Base-by-base conservation (phyloP, 2,888 invertebrate species). In the Cistogaster globosa region DNA sequence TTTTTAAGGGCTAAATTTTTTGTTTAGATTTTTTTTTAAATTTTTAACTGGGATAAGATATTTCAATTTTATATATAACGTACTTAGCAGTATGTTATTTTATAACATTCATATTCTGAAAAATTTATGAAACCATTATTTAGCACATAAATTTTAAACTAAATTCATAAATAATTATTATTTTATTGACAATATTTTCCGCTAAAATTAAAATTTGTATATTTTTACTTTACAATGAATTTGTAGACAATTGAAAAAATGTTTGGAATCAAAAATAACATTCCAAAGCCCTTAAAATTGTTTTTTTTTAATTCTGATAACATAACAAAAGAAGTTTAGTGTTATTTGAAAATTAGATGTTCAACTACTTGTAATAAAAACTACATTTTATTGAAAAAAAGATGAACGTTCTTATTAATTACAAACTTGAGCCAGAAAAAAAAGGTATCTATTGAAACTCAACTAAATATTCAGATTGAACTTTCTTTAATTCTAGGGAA, bases 61-160 rank as follows among this genome's bases (percentile, higher is more conserved):
- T 57, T 22, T 45, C 9, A 32, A 48, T 5, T 0, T 63, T 8
- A 48, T n/a, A 32, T 20, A 26, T 42, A 36, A 57, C 48, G 20
- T 2, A 38, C 14, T 68, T 58, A 38, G 7, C 22, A 42, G 36
- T 45, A 45, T 63, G 18, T 42, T 55, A 57, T 45, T 55, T 65
- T 45, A 38, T 14, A 32, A 55, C 57, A 55, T 75, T 32, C 36
- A 18, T 12, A 75, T 16, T 26, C 32, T 77, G 18, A 26, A 26
- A 18, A 38, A 68, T 68, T 77, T 53, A 51, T 53, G 58, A 62
- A 77, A 16, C 53, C 53, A 69, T 69, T 68, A 68, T 62, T 53
- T 62, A 53, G 36, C 0, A 53, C 45, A 58, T 48, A 9, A 12
- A 20, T 26, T 26, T 26, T 36, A 36, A 57, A 45, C 32, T 57